These are phyloP conservation scores for Macrophya alboannulata DNA, from an alignment of 2,888 invertebrate genomes.

Conservation along the genomic window DNA sequence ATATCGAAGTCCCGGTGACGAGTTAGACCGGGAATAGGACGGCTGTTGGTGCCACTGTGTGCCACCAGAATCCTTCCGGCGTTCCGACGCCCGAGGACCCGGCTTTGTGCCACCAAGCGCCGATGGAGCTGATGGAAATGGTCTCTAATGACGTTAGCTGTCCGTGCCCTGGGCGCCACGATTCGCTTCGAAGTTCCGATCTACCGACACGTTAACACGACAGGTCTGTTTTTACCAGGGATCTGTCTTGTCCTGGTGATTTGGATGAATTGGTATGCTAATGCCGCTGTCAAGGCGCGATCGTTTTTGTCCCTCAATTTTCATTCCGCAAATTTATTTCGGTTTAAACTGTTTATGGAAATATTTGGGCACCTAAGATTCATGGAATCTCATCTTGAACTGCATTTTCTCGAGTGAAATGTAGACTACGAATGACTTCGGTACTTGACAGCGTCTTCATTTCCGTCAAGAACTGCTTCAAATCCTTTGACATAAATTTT, in stretches of 20 bases:
- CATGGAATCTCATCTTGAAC: not conserved
- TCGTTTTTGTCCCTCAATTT: not conserved
- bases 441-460: not conserved
- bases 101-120: constrained; percentile 32
- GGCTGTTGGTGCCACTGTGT: constrained; percentile 36
- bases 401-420: not conserved
- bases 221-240: constrained; percentile 26
- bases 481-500: not conserved
- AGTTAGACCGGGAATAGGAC: constrained; percentile 2
- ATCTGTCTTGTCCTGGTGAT: constrained; percentile 7
- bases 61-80: constrained; percentile 45
- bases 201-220: constrained; percentile 44
- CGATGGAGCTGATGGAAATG: constrained; percentile 49
- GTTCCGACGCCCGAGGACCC: constrained; percentile 40
- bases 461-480: not conserved
- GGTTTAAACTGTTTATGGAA: not conserved
- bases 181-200: constrained; percentile 21
- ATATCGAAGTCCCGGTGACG: constrained; percentile 48
- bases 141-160: constrained; percentile 53
- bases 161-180: constrained; percentile 7
- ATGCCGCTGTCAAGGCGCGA: not conserved
- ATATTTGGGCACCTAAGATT: not conserved
- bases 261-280: constrained; percentile 20
- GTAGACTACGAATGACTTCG: not conserved
- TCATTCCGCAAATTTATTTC: not conserved